A percentile compares a stretch with the other conserved stretches of the same genome.
Evolutionary conservation across 2,797 vertebrate genomes (phyloP).

Genomic region (Sylvilagus floridanus): DNA sequence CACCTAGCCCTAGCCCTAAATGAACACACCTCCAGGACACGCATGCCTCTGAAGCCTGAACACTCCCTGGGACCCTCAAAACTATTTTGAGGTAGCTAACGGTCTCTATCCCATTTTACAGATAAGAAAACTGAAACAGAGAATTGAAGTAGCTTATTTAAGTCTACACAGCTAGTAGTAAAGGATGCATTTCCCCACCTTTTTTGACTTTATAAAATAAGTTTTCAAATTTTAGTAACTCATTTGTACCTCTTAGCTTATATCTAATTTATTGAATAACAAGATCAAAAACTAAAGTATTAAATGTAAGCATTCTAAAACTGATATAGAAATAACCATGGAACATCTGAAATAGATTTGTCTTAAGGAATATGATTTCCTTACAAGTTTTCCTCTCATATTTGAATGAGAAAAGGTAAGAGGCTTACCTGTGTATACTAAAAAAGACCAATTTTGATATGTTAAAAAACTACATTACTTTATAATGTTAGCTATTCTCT

Average conservation of each 20-base stretch:
- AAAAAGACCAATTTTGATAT: not conserved
- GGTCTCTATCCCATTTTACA: not conserved
- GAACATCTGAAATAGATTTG: conserved; percentile 16
- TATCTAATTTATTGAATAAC: not conserved
- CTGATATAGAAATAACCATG: not conserved
- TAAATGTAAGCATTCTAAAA: conserved; percentile 7
- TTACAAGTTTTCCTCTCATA: not conserved
- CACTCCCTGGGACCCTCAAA: not conserved
- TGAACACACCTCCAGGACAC: not conserved
- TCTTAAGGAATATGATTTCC: not conserved
- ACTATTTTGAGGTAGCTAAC: not conserved
- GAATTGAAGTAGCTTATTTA: not conserved
- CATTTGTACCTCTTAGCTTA: not conserved
- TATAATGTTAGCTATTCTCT: not conserved
- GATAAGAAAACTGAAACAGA: not conserved
- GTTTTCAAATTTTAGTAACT: not conserved
- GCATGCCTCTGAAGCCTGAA: not conserved
- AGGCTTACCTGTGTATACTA: not conserved
- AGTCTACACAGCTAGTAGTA: not conserved
- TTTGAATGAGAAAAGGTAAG: not conserved
- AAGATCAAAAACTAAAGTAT: not conserved
- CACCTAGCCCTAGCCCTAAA: not conserved
- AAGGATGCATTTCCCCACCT: not conserved
- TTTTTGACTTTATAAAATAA: not conserved
- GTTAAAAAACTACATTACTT: not conserved